These are phyloP conservation scores for Gerris buenoi DNA, from an alignment of 1,140 invertebrate species.

Conservation along the genomic window DNA sequence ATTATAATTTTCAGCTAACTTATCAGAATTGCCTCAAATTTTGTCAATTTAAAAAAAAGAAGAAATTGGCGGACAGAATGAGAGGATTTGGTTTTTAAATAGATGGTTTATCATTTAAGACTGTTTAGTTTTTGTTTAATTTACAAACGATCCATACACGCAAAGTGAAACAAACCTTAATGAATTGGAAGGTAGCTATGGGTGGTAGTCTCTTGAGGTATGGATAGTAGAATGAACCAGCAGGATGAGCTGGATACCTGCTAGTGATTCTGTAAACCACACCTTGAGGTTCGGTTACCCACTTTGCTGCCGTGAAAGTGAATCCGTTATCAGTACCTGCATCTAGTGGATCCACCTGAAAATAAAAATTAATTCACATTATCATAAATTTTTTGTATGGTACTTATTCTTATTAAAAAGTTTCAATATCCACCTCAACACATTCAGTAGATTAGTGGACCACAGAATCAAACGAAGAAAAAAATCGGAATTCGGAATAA, in stretches of 20 bases:
- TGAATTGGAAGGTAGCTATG: slow-evolving; percentile 77
- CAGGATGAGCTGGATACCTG: slow-evolving; percentile 75
- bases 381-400: too few relatives aligned
- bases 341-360: slow-evolving; percentile 79
- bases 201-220: slow-evolving; percentile 71
- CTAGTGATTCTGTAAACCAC: slow-evolving; percentile 81
- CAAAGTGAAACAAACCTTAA: slow-evolving; percentile 45
- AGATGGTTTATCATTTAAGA: not conserved
- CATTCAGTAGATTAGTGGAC: too few relatives aligned
- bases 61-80: not conserved
- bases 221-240: slow-evolving; percentile 88
- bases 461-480: too few relatives aligned
- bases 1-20: too few relatives aligned
- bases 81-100: not conserved
- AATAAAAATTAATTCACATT: too few relatives aligned
- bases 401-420: too few relatives aligned
- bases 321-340: slow-evolving; percentile 94
- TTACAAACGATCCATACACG: not conserved
- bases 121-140: not conserved
- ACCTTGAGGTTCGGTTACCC: slow-evolving; percentile 76
- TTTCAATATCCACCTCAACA: too few relatives aligned
- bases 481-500: too few relatives aligned
- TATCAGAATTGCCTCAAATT: too few relatives aligned
- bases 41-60: not conserved
- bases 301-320: slow-evolving; percentile 90